Conservation (phyloP, 1,140 invertebrate species). For the Cecropterus lyciades region DNA sequence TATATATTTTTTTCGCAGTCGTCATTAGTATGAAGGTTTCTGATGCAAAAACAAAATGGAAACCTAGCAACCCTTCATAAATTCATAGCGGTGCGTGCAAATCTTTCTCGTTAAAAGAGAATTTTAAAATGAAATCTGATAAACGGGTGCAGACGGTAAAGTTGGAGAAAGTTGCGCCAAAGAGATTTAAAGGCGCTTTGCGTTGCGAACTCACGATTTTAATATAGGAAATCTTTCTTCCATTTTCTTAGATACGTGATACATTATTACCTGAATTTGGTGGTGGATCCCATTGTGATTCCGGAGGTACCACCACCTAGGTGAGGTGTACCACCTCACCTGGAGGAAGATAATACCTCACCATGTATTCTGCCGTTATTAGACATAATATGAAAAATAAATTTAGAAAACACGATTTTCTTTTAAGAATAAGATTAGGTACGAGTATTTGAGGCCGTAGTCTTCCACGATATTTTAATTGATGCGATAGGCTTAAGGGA, state of each 20-base stretch:
- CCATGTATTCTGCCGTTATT: too few species aligned
- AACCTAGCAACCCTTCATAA: not conserved
- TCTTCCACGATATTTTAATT: too few species aligned
- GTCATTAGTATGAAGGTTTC: not conserved
- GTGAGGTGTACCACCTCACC: too few species aligned
- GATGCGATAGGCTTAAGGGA: too few species aligned
- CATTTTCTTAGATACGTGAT: not conserved
- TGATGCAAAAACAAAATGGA: not conserved
- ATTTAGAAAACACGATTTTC: too few species aligned
- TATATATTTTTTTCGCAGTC: not conserved
- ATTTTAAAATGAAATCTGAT: conserved; percentile 27
- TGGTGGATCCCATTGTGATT: too few species aligned
- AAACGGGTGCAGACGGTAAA: conserved; percentile 18
- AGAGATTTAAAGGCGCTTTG: conserved; percentile 19
- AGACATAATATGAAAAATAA: too few species aligned
- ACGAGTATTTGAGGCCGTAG: too few species aligned
- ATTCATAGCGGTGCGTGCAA: conserved; percentile 11
- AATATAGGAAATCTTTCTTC: conserved; percentile 5
- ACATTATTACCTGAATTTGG: not conserved
- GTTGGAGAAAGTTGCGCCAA: conserved; percentile 16
- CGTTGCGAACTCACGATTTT: conserved; percentile 22
- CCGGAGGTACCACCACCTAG: too few species aligned
- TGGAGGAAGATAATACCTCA: too few species aligned
- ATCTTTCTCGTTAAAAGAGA: conserved; percentile 11
- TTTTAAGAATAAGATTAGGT: too few species aligned